phyloP scores from a whole-genome alignment of 2,888 invertebrate genomes.

The Dasysyrphus tricinctus region DNA sequence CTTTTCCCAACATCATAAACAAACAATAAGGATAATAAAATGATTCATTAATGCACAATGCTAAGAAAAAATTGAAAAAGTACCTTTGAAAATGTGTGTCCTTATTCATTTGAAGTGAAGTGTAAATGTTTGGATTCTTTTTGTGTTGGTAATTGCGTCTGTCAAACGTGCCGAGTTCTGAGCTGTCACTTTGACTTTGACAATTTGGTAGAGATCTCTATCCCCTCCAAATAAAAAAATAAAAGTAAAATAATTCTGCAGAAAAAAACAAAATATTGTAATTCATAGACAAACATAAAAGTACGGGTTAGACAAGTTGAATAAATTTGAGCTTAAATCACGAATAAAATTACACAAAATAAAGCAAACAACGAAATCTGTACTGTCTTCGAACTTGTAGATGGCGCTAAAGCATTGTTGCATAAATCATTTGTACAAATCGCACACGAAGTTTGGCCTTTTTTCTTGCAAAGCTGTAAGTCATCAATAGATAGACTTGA shows the following conservation, averaged over 20 bases:
- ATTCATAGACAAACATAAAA: not conserved
- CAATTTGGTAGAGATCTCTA: too few relatives aligned
- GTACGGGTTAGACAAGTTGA: not conserved
- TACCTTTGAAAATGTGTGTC: too few relatives aligned
- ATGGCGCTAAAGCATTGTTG: constrained; percentile 74
- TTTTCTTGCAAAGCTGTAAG: constrained; percentile 75
- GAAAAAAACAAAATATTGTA: not conserved
- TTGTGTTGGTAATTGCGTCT: too few relatives aligned
- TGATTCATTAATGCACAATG: too few relatives aligned
- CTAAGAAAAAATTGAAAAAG: too few relatives aligned
- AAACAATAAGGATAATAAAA: too few relatives aligned
- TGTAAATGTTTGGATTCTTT: too few relatives aligned
- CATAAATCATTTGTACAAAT: constrained; percentile 78
- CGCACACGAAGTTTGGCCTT: constrained; percentile 76
- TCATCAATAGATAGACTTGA: constrained; percentile 76
- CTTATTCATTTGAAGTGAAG: too few relatives aligned
- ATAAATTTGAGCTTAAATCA: not conserved
- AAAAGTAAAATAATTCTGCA: not conserved
- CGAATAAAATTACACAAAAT: not conserved
- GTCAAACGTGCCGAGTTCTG: too few relatives aligned
- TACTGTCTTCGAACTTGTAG: not conserved
- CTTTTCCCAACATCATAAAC: too few relatives aligned
- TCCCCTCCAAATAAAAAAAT: not conserved
- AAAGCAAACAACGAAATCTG: not conserved
- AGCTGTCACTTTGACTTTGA: too few relatives aligned